Evolutionary conservation across 2,113 vertebrate species (phyloP).

Genomic region (Plectropomus leopardus): DNA sequence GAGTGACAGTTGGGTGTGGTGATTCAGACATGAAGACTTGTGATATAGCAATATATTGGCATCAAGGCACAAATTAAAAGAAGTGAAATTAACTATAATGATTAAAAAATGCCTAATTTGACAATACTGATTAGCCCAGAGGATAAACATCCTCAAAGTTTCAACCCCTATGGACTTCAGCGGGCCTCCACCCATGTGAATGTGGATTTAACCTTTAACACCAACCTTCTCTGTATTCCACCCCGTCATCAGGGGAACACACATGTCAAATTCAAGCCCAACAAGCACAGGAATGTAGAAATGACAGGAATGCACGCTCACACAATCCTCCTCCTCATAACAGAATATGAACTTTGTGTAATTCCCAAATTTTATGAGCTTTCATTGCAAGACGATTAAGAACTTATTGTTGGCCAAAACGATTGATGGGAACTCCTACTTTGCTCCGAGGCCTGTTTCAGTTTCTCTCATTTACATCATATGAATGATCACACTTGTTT

Average conservation of each 20-base stretch:
- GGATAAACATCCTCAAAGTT: not conserved
- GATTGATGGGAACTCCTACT: conserved; percentile 8
- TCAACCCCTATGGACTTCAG: not conserved
- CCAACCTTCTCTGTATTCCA: not conserved
- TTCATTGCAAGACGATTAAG: not conserved
- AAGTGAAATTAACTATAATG: not conserved
- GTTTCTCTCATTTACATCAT: not conserved
- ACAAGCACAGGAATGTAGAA: conserved; percentile 15
- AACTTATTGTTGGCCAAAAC: not conserved
- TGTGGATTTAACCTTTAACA: conserved; percentile 29
- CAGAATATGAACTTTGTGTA: conserved; percentile 15
- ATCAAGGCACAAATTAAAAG: not conserved
- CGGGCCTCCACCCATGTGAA: not conserved
- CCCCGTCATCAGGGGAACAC: conserved; percentile 9
- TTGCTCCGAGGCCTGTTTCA: not conserved
- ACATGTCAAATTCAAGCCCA: not conserved
- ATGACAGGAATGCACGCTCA: conserved; percentile 17
- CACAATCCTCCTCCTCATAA: conserved; percentile 23
- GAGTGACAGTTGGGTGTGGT: not conserved
- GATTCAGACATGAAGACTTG: not conserved
- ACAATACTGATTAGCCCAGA: not conserved
- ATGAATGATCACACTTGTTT: not conserved
- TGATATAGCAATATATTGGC: not conserved
- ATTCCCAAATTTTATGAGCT: not conserved
- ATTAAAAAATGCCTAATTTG: not conserved